Base-by-base conservation (phyloP, 1,140 invertebrate genomes). In the Elymnias hypermnestra region DNA sequence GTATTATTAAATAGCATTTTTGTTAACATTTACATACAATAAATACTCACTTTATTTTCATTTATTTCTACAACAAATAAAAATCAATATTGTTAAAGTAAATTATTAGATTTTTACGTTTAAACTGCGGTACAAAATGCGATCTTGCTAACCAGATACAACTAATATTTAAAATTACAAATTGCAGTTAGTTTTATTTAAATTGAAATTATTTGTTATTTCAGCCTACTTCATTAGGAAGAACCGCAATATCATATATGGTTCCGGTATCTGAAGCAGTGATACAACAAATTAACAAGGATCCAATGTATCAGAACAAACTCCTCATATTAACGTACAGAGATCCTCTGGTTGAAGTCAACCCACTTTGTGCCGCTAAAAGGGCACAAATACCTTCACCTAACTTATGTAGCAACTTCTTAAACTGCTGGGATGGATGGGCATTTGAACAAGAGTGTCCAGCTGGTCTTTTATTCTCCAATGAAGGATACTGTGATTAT, bases 361-460 rank as follows among this genome's bases (percentile, higher is more conserved):
- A 71, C 31, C 55, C 67, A 1, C 50, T 76, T 0, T 86, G 81
- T 44, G 40, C 59, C 21, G 81, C 71, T 1, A 65, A 56, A 28
- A 54, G 90, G 25, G 89, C 90, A 13, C 90, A 91, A 60, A 91
- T 91, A 46, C 87, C 90, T 0, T 90, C 89, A 14, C 77, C 84
- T 0, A 88, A 81, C 5, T 83, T 85, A 5, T 92, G 92, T 60
- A 88, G 87, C 13, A 89, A 87, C 57, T 93, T 90, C 63, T 51
- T 92, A 0, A 92, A 92, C 62, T 93, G 92, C 50, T 93, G 91
- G 92, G 91, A 92, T 54, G 91, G 90, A 1, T 84, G 87, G 25
- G 90, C 88, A 0, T 76, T 90, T 3, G 91, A 92, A 52, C 89
- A 92, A 62, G 82, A 87, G 6, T 93, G 92, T 56, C 90, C 91